These are phyloP conservation scores for Phyto melanocephala DNA, from an alignment of 2,888 invertebrate genomes.

Conservation along the genomic window DNA sequence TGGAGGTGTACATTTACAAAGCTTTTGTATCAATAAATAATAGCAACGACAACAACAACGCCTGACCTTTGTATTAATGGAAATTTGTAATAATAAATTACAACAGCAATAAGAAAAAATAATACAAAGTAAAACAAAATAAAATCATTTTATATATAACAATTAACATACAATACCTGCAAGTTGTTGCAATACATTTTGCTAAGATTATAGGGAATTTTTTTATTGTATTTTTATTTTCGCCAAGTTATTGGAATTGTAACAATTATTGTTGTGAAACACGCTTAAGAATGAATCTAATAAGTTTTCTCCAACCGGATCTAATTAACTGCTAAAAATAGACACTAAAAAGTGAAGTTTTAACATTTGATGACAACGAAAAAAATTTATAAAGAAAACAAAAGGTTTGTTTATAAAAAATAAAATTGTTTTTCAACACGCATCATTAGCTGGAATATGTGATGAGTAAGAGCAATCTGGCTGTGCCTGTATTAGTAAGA, in stretches of 20 bases:
- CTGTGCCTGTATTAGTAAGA: no score
- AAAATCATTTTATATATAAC: constrained; percentile 7
- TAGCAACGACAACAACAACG: neutral
- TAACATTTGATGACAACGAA: neutral
- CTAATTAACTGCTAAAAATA: constrained; percentile 3
- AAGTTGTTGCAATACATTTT: constrained; percentile 22
- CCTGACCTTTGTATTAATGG: constrained; percentile 44
- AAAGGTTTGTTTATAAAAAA: neutral
- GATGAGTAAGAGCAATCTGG: no score
- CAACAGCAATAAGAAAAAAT: neutral
- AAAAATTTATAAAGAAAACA: neutral
- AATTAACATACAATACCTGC: constrained; percentile 53
- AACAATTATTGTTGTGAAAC: constrained; percentile 49
- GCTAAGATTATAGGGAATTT: constrained; percentile 49
- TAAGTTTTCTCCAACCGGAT: constrained; percentile 35
- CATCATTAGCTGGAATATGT: neutral
- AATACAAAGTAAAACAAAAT: neutral
- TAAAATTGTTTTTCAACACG: neutral
- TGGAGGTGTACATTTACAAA: constrained; percentile 47
- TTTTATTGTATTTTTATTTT: no score
- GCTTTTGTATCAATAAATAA: constrained; percentile 4
- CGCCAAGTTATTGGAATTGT: constrained; percentile 55
- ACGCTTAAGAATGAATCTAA: neutral
- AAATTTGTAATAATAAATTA: constrained; percentile 17
- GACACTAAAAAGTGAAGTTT: neutral